Conservation (phyloP, 2,888 invertebrate genomes). For the Electrophaes corylata region DNA sequence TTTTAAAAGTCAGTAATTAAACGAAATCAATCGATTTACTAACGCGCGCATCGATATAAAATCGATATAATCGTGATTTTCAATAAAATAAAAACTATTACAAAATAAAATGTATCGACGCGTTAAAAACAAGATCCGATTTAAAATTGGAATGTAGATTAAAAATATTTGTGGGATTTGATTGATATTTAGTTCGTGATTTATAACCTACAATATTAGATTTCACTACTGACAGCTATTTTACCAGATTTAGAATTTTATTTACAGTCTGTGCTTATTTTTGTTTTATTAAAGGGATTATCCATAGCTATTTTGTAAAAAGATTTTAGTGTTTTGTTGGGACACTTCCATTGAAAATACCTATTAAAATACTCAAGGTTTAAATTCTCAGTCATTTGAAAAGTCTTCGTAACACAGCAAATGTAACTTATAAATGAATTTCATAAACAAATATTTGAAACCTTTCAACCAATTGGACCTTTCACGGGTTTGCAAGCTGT, state of each 20-base stretch:
- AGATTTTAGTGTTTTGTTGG: neutral
- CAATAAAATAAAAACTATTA: slow-evolving; percentile 9
- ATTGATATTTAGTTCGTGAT: slow-evolving; percentile 32
- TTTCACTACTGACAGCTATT: slow-evolving; percentile 31
- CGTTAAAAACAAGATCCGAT: slow-evolving; percentile 22
- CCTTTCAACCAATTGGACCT: no score
- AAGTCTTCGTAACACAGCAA: no score
- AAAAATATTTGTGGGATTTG: slow-evolving; percentile 15
- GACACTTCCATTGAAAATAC: neutral
- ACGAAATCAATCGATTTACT: slow-evolving; percentile 8
- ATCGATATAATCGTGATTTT: slow-evolving; percentile 4
- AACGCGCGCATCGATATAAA: neutral
- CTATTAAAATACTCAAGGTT: neutral
- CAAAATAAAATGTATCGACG: slow-evolving; percentile 6
- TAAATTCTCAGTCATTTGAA: no score
- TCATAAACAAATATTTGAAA: no score
- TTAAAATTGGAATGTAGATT: slow-evolving; percentile 22
- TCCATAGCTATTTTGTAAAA: neutral
- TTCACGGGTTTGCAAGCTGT: no score
- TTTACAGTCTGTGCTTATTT: slow-evolving; percentile 13
- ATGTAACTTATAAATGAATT: no score
- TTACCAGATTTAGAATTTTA: slow-evolving; percentile 23
- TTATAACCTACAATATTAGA: slow-evolving; percentile 24
- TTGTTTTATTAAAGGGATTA: slow-evolving; percentile 1
- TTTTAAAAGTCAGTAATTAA: slow-evolving; percentile 11